Percentiles rank a stretch among this genome's conserved stretches.
phyloP scores from a whole-genome alignment of 2,113 vertebrate species.

The Pedetes capensis region DNA sequence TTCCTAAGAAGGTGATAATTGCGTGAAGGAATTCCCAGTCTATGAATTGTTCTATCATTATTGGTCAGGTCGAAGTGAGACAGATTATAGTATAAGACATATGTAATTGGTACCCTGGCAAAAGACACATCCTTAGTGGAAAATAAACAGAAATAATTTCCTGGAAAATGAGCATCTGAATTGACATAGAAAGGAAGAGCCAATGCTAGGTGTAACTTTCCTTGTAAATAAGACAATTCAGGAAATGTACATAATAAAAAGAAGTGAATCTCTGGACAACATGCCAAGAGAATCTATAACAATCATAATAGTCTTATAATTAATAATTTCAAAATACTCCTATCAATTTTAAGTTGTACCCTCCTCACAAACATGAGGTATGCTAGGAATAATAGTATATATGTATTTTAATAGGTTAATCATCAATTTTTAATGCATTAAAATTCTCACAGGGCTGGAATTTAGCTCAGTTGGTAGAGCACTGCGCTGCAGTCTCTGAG shows the following conservation, averaged over 20 bases:
- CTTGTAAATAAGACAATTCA: conserved; percentile 17
- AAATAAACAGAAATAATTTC: conserved; percentile 27
- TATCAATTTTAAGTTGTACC: background rate
- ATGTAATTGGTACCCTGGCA: background rate
- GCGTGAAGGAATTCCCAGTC: background rate
- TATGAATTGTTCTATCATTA: background rate
- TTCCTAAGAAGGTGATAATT: background rate
- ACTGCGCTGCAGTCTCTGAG: too few species aligned
- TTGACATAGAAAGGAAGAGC: background rate
- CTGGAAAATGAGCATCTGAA: conserved; percentile 1
- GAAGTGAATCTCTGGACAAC: background rate
- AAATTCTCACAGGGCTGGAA: conserved; percentile 11
- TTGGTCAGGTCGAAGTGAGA: conserved; percentile 25
- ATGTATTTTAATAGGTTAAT: background rate
- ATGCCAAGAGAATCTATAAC: background rate
- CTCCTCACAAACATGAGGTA: background rate
- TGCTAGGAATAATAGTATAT: background rate
- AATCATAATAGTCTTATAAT: background rate
- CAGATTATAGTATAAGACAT: background rate
- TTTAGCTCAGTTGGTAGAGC: too few species aligned
- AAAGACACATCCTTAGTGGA: background rate
- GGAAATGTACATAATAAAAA: background rate
- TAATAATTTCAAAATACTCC: background rate
- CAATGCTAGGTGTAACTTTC: background rate
- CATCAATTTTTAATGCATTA: background rate